Evolutionary conservation across 1,140 invertebrate genomes (phyloP), one percentile per base, ranked within the genome.

Genomic region (Acromyrmex echinatior): DNA sequence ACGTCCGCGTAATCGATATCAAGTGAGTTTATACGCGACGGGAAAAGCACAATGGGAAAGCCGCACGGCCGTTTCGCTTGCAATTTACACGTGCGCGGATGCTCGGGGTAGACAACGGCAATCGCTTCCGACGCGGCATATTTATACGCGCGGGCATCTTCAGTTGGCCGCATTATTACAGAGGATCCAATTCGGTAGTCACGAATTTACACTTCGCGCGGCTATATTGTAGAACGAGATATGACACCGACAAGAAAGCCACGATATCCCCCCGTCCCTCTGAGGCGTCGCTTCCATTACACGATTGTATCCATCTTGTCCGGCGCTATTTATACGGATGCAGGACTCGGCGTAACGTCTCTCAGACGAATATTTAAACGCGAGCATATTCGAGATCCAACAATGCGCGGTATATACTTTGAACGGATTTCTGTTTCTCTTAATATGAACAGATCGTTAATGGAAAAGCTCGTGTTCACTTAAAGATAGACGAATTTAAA

Each of bases 1-100:
- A 84, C 70, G 45, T 51, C 39, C 80, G n/a, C 25, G 77, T 81
- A 86, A 86, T 86, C 85, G 85, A 86, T 86, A 86, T 80, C 63
- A 63, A 68, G 62, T 77, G 77, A 51, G 18, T 62, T 79, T 86
- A 62, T 31, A 35, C 85, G 77, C 77, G 80, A 39, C 71, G 39
- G 62, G 14, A 25, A 58, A 77, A 68, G 86, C 65, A 78, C 80
- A 87, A 86, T 86, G 56, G 21, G 62, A 70, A 66, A 60, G 74
- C 63, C 70, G 70, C 18, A 31, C 6, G 63, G 63, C 51, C 51
- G 51, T 28, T 28, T 18, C 45, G 68, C 56, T 74, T 14, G 74
- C 68, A 85, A 85, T 87, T 87, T 86, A 87, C 81, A 86, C 65
- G 63, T 25, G 51, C 65, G 77, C 79, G 63, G 39, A 65, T 51